Base-by-base conservation (phyloP, 2,113 vertebrate species). In the Numida meleagris region DNA sequence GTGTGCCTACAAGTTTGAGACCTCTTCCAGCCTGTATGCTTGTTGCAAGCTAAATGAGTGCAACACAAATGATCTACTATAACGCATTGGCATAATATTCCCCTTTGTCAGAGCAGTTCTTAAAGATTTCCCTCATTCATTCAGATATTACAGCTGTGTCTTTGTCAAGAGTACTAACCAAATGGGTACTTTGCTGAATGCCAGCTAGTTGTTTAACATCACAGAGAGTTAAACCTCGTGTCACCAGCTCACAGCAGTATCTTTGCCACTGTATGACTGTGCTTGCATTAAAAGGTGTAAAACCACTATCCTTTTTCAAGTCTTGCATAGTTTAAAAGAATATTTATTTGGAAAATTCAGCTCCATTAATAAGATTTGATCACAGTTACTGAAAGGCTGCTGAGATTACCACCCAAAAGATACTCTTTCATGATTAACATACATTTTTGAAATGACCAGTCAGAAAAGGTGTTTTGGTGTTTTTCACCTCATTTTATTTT, bases 1-100 rank as follows among this genome's bases (percentile, higher is more conserved):
- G 18, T n/a, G 3, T 34, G 15, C 12, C 33, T 27, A 7, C 7
- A 14, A 14, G 4, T 53, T 48, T 59, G 14, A 79, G 10, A 43
- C 2, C 2, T 40, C 66, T 76, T 38, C 27, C 15, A 14, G 19
- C 1, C 0, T 43, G 4, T 16, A 13, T 53, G 9, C 9, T 15
- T 71, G 76, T 57, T 5, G 40, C 12, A 23, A 27, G 5, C 29
- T 27, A 48, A 73, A 63, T 46, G 70, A 53, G 58, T 50, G 11
- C 23, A 38, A 10, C 20, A 27, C 36, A 71, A 33, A 33, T 0
- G 1, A 55, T 36, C 14, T 1, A 2, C 55, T 38, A 21, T 63
- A 53, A 40, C 48, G 0, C 1, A 6, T 42, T 24, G 55, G 4
- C 20, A 10, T 40, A 4, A 5, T 38, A 10, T 76, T 72, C 13